Evolutionary conservation across 2,797 vertebrate species (phyloP).

Genomic region (Smutsia temminckii): DNA sequence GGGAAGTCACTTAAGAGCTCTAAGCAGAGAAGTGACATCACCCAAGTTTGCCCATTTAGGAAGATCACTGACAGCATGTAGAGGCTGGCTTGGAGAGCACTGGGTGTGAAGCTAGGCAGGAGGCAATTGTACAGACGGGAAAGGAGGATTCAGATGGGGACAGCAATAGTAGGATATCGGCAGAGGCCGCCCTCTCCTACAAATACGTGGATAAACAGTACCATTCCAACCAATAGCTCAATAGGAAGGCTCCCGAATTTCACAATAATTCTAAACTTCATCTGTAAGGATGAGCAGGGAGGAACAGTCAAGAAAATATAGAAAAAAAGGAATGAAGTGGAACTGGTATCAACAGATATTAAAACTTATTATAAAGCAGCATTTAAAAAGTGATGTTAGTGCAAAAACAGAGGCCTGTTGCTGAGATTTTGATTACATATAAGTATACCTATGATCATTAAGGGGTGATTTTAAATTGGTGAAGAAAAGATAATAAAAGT

Average conservation of each 20-base stretch:
- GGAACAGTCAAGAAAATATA: not conserved
- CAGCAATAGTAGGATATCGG: not conserved
- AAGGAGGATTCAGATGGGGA: not conserved
- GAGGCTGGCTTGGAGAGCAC: not conserved
- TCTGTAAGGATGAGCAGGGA: not conserved
- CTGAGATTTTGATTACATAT: constrained; percentile 11
- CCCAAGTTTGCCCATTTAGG: not conserved
- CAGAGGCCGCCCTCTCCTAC: not conserved
- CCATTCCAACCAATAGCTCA: not conserved
- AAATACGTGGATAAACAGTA: not conserved
- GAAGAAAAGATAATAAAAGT: constrained; percentile 50
- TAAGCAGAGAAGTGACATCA: not conserved
- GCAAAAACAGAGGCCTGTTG: not conserved
- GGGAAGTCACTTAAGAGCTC: not conserved
- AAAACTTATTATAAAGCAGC: constrained; percentile 26
- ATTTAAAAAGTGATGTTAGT: not conserved
- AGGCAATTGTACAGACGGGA: not conserved
- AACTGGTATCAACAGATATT: not conserved
- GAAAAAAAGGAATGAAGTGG: not conserved
- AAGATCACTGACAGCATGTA: not conserved
- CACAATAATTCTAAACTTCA: not conserved
- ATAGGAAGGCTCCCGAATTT: not conserved
- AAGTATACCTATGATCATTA: constrained; percentile 33
- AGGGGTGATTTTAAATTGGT: not conserved
- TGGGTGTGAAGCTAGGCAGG: not conserved